Base-by-base conservation (phyloP, 2,797 vertebrate genomes). In the Muraenolepis orangiensis region DNA sequence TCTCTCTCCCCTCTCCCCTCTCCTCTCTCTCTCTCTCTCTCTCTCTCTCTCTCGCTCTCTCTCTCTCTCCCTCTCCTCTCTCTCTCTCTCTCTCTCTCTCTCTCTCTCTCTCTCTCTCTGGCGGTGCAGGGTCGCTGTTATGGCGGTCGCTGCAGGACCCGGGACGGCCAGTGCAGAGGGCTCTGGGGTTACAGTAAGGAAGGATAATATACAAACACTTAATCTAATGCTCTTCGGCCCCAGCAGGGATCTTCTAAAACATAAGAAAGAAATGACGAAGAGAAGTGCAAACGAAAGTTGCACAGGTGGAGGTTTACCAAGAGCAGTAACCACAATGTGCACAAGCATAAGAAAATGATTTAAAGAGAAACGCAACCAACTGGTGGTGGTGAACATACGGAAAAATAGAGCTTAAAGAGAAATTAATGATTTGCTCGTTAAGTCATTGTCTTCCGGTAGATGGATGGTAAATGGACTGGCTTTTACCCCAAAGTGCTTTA, bases 181-280 rank as follows among this genome's bases (percentile, higher is more conserved):
- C 93, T 98, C 3, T 97, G 96, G 96, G 96, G 95, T 46, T 95
- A 90, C 0, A 91, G 96, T 98, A 80, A 91, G 95, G 91, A 76
- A 0, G 11, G 16, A 29, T 23, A 26, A 7, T 20, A 18, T 20
- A 20, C 42, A 18, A 6, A 6, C 18, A 20, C 46, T 20, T 20
- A 51, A n/a, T n/a, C n/a, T n/a, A n/a, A n/a, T n/a, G n/a, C n/a
- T n/a, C n/a, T n/a, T n/a, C n/a, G n/a, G n/a, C n/a, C 46, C 46
- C 5, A n/a, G 46, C 46, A 20, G 40, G 40, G 40, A 14, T 12
- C 12, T 14, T 16, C 12, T 14, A 14, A 16, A 42, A 11, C 38
- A 12, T 40, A 40, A 40, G 11, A 40, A 40, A n/a, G n/a, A 12
- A 40, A 46, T 46, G 0, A 46, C 2, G 42, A 2, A 3, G 16